phyloP scores from a whole-genome alignment of 2,797 vertebrate genomes.

The Threskiornis aethiopicus region DNA sequence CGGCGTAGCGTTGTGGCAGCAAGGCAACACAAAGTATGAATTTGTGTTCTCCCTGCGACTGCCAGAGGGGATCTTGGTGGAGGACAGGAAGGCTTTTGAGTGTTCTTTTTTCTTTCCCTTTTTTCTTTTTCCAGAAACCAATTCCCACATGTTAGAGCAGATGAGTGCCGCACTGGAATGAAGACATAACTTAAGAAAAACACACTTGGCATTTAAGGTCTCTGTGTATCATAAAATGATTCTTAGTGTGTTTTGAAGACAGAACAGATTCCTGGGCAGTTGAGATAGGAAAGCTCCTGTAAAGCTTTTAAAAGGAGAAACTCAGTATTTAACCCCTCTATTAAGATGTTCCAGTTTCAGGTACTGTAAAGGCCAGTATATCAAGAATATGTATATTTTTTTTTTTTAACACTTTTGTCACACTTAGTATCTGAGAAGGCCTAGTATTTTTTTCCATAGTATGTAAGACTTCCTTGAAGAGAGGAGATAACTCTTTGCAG shows the following conservation, averaged over 20 bases:
- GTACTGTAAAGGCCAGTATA: background rate
- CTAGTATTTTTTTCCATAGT: background rate
- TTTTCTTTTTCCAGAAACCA: background rate
- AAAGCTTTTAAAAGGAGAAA: background rate
- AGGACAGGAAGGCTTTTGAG: background rate
- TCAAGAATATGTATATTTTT: background rate
- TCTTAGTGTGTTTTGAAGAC: background rate
- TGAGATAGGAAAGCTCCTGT: background rate
- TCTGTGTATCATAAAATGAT: background rate
- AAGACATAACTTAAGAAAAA: background rate
- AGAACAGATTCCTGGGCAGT: background rate
- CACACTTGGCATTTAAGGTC: background rate
- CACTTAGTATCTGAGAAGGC: background rate
- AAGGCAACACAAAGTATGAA: background rate
- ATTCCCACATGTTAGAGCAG: background rate
- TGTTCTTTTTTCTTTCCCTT: background rate
- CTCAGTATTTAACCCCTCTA: background rate
- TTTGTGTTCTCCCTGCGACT: rapidly evolving
- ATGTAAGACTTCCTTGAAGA: background rate
- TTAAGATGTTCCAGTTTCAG: background rate
- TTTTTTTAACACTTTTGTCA: background rate
- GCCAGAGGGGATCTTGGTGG: background rate
- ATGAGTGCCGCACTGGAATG: background rate
- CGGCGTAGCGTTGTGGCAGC: rapidly evolving
- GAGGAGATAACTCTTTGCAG: background rate